phyloP scores from a whole-genome alignment of 1,140 invertebrate species.

The Saccostrea echinata region DNA sequence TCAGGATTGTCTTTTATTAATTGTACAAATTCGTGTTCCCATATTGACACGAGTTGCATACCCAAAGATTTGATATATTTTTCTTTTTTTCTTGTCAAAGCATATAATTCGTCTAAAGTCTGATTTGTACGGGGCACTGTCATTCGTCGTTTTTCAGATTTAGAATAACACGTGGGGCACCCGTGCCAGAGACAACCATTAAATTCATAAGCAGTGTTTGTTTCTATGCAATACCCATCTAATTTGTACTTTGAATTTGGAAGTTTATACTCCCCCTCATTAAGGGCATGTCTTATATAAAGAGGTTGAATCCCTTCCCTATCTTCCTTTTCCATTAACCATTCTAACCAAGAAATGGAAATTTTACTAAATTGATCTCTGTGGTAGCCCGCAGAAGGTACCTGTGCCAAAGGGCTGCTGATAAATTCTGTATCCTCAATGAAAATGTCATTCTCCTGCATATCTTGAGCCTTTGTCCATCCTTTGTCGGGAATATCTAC shows the following conservation, averaged over 20 bases:
- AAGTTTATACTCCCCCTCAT: slow-evolving; percentile 39
- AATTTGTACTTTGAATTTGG: slow-evolving; percentile 33
- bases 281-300: slow-evolving; percentile 40
- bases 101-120: slow-evolving; percentile 52
- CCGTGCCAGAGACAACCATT: not conserved
- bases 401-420: not conserved
- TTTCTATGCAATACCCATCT: slow-evolving; percentile 45
- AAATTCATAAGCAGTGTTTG: slow-evolving; percentile 39
- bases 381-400: not conserved
- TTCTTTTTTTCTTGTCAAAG: slow-evolving; percentile 37
- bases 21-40: slow-evolving; percentile 63
- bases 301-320: not conserved
- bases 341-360: slow-evolving; percentile 1
- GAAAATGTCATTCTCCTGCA: too few species aligned
- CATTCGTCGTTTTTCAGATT: not conserved
- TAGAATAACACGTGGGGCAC: slow-evolving; percentile 6
- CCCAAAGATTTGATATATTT: slow-evolving; percentile 36
- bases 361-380: not conserved
- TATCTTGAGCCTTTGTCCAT: too few species aligned
- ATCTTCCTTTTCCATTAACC: slow-evolving; percentile 31
- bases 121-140: not conserved
- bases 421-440: too few species aligned
- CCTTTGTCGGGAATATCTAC: too few species aligned
- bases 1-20: slow-evolving; percentile 46
- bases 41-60: slow-evolving; percentile 57